These are phyloP conservation scores for Pangasianodon gigas DNA, from an alignment of 2,113 vertebrate species.

Conservation along the genomic window DNA sequence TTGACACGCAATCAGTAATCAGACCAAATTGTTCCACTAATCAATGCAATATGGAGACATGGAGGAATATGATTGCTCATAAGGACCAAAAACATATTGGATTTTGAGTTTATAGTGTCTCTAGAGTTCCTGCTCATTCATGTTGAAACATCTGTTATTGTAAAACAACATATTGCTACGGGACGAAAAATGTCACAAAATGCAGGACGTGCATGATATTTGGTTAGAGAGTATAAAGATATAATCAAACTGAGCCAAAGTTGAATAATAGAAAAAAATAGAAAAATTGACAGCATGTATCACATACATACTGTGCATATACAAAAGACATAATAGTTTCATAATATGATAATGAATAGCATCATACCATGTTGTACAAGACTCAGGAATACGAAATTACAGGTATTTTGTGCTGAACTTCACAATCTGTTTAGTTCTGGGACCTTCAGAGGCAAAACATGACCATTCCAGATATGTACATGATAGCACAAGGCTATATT, in stretches of 20 bases:
- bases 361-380: not conserved
- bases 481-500: not conserved
- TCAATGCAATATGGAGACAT: constrained; percentile 71
- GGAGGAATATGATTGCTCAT: constrained; percentile 64
- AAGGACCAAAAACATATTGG: constrained; percentile 53
- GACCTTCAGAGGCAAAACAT: not conserved
- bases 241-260: constrained; percentile 12
- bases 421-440: not conserved
- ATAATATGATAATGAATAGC: not conserved
- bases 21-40: constrained; percentile 76
- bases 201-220: constrained; percentile 14
- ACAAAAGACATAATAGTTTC: not conserved
- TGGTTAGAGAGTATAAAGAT: constrained; percentile 20
- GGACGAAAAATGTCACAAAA: constrained; percentile 26
- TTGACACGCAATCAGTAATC: constrained; percentile 79
- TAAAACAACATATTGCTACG: constrained; percentile 38
- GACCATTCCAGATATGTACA: not conserved
- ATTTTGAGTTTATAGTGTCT: constrained; percentile 48
- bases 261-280: constrained; percentile 7
- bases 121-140: constrained; percentile 46
- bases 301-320: not conserved
- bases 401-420: not conserved
- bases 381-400: not conserved
- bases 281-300: not conserved
- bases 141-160: constrained; percentile 48